A percentile compares a stretch with the other conserved stretches of the same genome.
phyloP scores from a whole-genome alignment of 37 sponge, comb jelly and placozoan species.

The Ianthella basta region DNA sequence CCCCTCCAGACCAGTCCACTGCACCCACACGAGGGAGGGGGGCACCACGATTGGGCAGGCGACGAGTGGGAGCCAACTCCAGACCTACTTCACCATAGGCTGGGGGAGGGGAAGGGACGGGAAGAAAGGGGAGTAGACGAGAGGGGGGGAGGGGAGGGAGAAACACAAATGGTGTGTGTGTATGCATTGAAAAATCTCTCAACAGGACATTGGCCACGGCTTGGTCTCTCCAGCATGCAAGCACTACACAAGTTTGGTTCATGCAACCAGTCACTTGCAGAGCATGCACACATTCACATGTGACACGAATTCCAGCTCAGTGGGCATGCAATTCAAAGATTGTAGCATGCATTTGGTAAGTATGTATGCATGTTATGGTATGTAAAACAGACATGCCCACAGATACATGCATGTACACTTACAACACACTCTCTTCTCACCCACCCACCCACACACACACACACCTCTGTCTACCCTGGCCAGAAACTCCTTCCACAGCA shows the following conservation, averaged over 20 bases:
- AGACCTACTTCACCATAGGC: slow-evolving; percentile 24
- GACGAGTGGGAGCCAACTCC: slow-evolving; percentile 21
- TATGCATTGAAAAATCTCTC: no score
- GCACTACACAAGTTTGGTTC: no score
- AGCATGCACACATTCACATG: no score
- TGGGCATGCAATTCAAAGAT: no score
- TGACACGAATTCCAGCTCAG: no score
- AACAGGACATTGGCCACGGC: no score
- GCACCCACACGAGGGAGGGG: slow-evolving; percentile 34
- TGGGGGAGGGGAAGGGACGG: background rate
- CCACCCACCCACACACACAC: background rate
- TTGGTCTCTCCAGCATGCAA: no score
- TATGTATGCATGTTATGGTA: no score
- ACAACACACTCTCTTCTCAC: background rate
- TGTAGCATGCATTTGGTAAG: no score
- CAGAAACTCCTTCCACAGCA: slow-evolving; percentile 77
- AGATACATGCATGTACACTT: background rate
- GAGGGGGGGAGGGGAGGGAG: background rate
- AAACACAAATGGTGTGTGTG: no score
- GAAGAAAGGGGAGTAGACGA: background rate
- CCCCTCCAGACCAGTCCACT: slow-evolving; percentile 44
- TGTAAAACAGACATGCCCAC: background rate
- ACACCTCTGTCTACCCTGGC: slow-evolving; percentile 70
- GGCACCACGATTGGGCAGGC: background rate
- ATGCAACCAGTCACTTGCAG: no score